A percentile compares a stretch with the other conserved stretches of the same genome.
Evolutionary conservation across 1,140 invertebrate genomes (phyloP).

Genomic region (Drosophila takahashii): DNA sequence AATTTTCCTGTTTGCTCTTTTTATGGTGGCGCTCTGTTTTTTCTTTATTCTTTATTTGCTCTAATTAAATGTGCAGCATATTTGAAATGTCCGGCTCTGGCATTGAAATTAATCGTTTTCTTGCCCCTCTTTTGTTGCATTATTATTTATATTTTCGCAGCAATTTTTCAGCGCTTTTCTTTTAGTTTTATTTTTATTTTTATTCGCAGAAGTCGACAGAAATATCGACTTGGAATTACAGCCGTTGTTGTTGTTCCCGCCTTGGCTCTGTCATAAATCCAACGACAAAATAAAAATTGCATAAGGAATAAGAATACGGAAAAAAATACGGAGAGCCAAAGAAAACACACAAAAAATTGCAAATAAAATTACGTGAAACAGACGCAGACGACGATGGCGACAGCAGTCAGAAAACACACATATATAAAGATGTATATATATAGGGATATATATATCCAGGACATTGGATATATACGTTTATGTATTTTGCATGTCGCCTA

Average conservation of each 20-base stretch:
- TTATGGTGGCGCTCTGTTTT: not conserved
- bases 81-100: constrained; percentile 50
- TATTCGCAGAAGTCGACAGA: constrained; percentile 23
- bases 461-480: constrained; percentile 6
- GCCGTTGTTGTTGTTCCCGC: not conserved
- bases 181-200: not conserved
- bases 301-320: constrained; percentile 43
- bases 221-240: constrained; percentile 46
- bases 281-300: constrained; percentile 46
- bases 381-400: constrained; percentile 50
- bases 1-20: constrained; percentile 8
- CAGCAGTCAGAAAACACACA: constrained; percentile 25
- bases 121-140: constrained; percentile 10
- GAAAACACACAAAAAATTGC: constrained; percentile 26
- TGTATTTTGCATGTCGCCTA: constrained; percentile 57
- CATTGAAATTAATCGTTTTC: constrained; percentile 54
- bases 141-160: constrained; percentile 18
- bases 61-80: constrained; percentile 68
- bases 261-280: constrained; percentile 47
- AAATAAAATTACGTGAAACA: constrained; percentile 62
- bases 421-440: not conserved
- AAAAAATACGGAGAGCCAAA: constrained; percentile 14
- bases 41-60: constrained; percentile 8
- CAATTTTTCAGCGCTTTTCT: constrained; percentile 12
- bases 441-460: constrained; percentile 2